A percentile compares a stretch with the other conserved stretches of the same genome.
Evolutionary conservation across 2,113 vertebrate species (phyloP).

Genomic region (Phylloscopus whistleri): DNA sequence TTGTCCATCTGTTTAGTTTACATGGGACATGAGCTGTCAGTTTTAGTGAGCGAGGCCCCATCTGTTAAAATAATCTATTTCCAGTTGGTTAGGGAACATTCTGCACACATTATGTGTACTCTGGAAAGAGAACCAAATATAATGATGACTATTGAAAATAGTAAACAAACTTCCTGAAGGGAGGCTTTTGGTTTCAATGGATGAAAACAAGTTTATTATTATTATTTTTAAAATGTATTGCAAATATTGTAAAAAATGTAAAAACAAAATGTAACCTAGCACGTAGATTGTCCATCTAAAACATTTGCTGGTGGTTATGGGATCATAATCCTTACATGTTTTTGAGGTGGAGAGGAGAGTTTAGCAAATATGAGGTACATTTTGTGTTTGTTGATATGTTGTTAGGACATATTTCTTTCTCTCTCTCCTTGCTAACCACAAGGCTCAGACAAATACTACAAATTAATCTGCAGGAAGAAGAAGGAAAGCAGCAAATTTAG

Average conservation of each 20-base stretch:
- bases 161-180: conserved; percentile 48
- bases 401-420: background rate
- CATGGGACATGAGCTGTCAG: background rate
- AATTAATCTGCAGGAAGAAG: background rate
- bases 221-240: conserved; percentile 32
- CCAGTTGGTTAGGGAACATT: conserved; percentile 38
- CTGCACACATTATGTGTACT: conserved; percentile 28
- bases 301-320: conserved; percentile 12
- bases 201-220: conserved; percentile 52
- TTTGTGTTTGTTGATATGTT: background rate
- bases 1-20: conserved; percentile 1
- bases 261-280: conserved; percentile 15
- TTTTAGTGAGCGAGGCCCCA: background rate
- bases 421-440: background rate
- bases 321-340: background rate
- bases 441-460: background rate
- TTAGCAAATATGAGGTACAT: background rate
- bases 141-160: conserved; percentile 52
- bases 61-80: conserved; percentile 51
- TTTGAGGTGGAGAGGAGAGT: background rate
- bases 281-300: background rate
- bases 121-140: conserved; percentile 47
- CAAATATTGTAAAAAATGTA: conserved; percentile 27
- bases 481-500: background rate
- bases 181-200: conserved; percentile 24